phyloP scores from a whole-genome alignment of 2,113 vertebrate genomes.

The Podarcis raffonei region DNA sequence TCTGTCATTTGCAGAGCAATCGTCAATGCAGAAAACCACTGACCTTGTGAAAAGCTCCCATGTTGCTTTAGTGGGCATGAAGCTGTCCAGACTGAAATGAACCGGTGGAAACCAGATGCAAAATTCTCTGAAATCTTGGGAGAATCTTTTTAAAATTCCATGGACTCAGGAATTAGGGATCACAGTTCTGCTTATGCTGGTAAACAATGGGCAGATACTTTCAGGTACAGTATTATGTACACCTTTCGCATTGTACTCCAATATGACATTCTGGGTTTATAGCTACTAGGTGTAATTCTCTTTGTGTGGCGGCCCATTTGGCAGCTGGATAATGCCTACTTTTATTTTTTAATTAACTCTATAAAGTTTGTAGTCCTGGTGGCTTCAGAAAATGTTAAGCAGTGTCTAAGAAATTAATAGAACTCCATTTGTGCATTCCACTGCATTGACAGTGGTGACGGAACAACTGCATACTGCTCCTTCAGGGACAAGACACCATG shows the following conservation, averaged over 20 bases:
- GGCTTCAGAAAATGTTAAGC: neutral
- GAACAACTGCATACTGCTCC: neutral
- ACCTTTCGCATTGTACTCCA: neutral
- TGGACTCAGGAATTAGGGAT: neutral
- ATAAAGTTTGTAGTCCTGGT: neutral
- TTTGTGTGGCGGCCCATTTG: neutral
- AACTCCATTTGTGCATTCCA: neutral
- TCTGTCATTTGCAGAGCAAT: neutral
- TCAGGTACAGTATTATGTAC: neutral
- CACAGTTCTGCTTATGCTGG: neutral
- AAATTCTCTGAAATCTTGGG: neutral
- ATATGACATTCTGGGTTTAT: neutral
- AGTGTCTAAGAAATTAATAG: neutral
- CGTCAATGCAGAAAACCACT: neutral
- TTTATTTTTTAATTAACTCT: neutral
- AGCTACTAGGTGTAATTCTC: neutral
- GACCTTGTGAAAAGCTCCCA: neutral
- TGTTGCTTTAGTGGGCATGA: rapidly evolving
- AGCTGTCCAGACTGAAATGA: rapidly evolving
- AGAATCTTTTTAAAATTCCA: neutral
- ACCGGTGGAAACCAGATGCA: neutral
- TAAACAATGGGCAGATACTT: neutral
- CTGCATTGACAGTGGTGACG: neutral
- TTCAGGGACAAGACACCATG: neutral
- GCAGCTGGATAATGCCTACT: neutral